These are phyloP conservation scores for Plebejus argus DNA, from an alignment of 2,888 invertebrate species.

Conservation along the genomic window DNA sequence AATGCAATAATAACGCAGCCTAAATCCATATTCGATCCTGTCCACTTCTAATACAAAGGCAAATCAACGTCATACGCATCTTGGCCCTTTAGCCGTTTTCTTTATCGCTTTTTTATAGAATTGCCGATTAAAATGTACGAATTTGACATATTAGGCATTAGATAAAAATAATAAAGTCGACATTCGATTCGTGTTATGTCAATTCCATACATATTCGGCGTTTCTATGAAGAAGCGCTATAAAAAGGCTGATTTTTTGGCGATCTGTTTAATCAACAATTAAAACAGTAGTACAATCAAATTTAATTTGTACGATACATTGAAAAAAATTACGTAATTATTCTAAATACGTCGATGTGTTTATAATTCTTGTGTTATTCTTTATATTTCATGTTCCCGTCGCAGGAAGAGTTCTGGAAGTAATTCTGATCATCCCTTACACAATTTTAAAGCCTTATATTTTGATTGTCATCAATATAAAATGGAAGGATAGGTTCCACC, in stretches of 20 bases:
- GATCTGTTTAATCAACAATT: too few relatives aligned
- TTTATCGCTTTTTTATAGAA: too few relatives aligned
- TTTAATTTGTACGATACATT: conserved; percentile 11
- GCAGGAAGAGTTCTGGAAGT: conserved; percentile 27
- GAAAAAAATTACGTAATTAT: neutral
- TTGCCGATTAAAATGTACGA: too few relatives aligned
- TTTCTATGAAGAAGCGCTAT: too few relatives aligned
- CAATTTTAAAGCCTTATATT: conserved; percentile 33
- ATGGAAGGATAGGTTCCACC: conserved; percentile 34
- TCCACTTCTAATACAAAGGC: neutral
- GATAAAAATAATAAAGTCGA: too few relatives aligned
- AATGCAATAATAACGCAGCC: neutral
- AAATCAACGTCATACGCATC: too few relatives aligned
- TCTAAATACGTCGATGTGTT: conserved; percentile 19
- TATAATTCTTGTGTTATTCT: neutral
- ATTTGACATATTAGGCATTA: too few relatives aligned
- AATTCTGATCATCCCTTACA: conserved; percentile 16
- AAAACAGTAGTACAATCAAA: neutral
- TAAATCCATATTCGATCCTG: neutral
- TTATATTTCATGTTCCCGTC: conserved; percentile 14
- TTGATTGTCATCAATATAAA: conserved; percentile 33
- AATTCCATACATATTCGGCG: too few relatives aligned
- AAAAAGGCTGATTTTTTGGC: too few relatives aligned
- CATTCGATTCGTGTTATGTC: too few relatives aligned
- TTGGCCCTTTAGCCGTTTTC: too few relatives aligned